These are phyloP conservation scores for Corythucha ciliata DNA, from an alignment of 2,888 invertebrate species.

Conservation along the genomic window DNA sequence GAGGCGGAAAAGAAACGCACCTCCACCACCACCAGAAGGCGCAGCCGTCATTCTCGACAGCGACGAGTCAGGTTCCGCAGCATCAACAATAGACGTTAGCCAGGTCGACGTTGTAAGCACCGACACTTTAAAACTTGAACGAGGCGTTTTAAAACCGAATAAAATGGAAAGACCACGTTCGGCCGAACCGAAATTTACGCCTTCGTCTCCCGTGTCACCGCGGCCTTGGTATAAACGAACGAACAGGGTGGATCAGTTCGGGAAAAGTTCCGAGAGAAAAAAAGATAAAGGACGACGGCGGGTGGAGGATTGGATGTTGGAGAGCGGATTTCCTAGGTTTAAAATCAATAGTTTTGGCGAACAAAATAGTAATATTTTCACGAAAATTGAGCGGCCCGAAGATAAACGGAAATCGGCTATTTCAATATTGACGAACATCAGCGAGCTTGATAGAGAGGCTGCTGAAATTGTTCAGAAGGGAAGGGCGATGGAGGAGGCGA, in stretches of 20 bases:
- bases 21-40: constrained; percentile 47
- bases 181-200: constrained; percentile 37
- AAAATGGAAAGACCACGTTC: constrained; percentile 38
- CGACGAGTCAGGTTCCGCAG: constrained; percentile 24
- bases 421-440: constrained; percentile 61
- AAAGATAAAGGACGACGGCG: constrained; percentile 30
- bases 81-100: constrained; percentile 28
- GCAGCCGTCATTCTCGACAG: constrained; percentile 20
- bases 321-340: constrained; percentile 39
- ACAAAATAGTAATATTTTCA: constrained; percentile 30
- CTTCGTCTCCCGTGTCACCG: constrained; percentile 46
- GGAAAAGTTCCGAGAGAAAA: constrained; percentile 25
- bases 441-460: constrained; percentile 69
- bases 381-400: constrained; percentile 39
- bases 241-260: constrained; percentile 24
- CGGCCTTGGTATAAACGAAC: constrained; percentile 58
- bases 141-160: constrained; percentile 44
- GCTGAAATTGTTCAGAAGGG: constrained; percentile 59
- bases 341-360: constrained; percentile 26
- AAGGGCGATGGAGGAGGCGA: constrained; percentile 40
- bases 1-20: constrained; percentile 48
- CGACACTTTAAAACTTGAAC: constrained; percentile 45
- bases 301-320: constrained; percentile 43
- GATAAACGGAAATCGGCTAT: constrained; percentile 51
- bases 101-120: constrained; percentile 22